Evolutionary conservation across 2,797 vertebrate genomes (phyloP), one percentile per base, ranked within the genome.

Genomic region (Dendrocincla fuliginosa): DNA sequence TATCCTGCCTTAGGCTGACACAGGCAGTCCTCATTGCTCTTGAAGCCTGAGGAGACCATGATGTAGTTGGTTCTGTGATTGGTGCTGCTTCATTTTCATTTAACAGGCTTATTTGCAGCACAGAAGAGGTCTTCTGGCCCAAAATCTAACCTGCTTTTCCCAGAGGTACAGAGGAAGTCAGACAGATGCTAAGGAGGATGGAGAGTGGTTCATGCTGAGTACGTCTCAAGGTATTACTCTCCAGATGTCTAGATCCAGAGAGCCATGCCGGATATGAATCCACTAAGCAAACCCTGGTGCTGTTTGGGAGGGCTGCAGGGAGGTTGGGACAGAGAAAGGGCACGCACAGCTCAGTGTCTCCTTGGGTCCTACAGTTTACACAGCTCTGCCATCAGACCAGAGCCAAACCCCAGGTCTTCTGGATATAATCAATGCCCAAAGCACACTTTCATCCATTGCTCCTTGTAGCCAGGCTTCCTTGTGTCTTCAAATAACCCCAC

Each of bases 391-490:
- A 11, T 39, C 57, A 52, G 42, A 24, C 7, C 42, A 35, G 44
- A 78, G 44, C 57, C 80, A 67, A 76, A 56, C 19, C 22, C 8
- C 67, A 39, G 16, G 16, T 42, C 18, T 76, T 13, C 39, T 53
- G 56, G 37, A 2, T 60, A 1, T 3, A 14, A 63, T 10, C 52
- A 11, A 18, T 28, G 52, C 30, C 46, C 68, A 42, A 42, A 87
- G 22, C 4, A 32, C 53, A 35, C 0, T 0, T 14, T 37, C 37
- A 20, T 25, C 33, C 52, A 8, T 46, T 52, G 74, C 27, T 71
- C 32, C 55, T 37, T 27, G 12, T 19, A 20, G 47, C 53, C 30
- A 1, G 46, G 19, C 35, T 67, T 87, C 35, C 55, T 56, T 8
- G 0, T 11, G 14, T 35, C 55, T 92, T 84, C 46, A 23, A 69